These are phyloP conservation scores for Gymnogyps californianus DNA, from an alignment of 2,113 vertebrate species.

Conservation along the genomic window DNA sequence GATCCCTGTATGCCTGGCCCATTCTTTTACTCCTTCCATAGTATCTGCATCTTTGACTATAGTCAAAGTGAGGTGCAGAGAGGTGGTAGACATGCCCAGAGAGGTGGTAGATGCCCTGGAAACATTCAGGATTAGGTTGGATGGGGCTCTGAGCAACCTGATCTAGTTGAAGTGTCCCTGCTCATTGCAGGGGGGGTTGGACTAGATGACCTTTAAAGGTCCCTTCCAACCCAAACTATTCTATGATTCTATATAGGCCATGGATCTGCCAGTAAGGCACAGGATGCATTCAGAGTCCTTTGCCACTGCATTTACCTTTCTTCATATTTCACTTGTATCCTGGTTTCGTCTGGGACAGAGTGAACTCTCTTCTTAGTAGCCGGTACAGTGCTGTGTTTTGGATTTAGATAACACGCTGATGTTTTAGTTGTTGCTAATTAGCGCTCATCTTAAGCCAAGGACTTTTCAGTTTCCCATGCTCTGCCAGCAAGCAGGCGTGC, in stretches of 20 bases:
- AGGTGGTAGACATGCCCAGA: background rate
- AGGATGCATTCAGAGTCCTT: background rate
- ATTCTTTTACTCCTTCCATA: background rate
- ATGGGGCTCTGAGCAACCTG: background rate
- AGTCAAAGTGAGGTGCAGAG: background rate
- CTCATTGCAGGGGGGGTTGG: fast-evolving
- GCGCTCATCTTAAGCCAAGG: no score
- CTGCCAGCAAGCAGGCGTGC: no score
- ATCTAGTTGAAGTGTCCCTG: background rate
- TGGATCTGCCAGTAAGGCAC: background rate
- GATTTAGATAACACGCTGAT: no score
- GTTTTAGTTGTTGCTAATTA: no score
- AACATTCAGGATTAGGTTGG: background rate
- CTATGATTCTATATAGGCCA: background rate
- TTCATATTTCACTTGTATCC: background rate
- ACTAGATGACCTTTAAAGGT: background rate
- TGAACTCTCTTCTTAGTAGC: no score
- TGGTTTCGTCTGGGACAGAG: no score
- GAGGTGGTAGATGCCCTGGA: background rate
- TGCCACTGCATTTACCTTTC: background rate
- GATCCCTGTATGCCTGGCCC: background rate
- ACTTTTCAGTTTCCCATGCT: no score
- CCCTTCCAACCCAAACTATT: background rate
- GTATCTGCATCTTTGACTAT: background rate
- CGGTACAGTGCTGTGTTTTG: no score